These are phyloP conservation scores for Agapornis roseicollis DNA, from an alignment of 2,113 vertebrate genomes.

Conservation along the genomic window DNA sequence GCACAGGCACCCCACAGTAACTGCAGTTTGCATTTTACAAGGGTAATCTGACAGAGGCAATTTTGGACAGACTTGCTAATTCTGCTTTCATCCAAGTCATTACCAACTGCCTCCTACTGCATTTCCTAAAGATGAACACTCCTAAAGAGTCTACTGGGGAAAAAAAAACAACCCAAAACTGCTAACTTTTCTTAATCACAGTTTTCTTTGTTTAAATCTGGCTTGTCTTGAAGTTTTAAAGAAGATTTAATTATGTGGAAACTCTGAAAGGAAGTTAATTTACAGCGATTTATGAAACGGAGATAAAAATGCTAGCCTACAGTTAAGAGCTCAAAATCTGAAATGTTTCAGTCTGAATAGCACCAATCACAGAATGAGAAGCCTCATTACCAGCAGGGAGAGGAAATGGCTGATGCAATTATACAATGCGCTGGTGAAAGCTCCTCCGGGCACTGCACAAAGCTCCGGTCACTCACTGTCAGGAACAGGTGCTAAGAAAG, in stretches of 20 bases:
- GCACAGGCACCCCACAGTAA: not conserved
- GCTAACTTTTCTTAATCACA: constrained; percentile 19
- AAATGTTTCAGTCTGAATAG: constrained; percentile 24
- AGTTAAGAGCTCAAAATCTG: not conserved
- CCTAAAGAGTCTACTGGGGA: not conserved
- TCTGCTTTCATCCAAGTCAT: not conserved
- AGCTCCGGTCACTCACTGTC: not conserved
- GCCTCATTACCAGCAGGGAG: constrained; percentile 5
- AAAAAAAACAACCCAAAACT: not conserved
- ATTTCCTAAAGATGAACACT: not conserved
- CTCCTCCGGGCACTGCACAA: not conserved
- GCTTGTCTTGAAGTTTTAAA: constrained; percentile 11
- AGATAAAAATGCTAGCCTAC: constrained; percentile 25
- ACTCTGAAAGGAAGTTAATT: constrained; percentile 54
- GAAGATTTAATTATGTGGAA: constrained; percentile 24
- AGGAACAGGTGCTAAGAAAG: not conserved
- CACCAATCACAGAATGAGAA: constrained; percentile 32
- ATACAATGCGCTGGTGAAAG: not conserved
- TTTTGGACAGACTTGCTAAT: not conserved
- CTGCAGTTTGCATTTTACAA: not conserved
- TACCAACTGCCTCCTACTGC: not conserved
- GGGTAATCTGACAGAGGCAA: not conserved
- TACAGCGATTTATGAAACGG: constrained; percentile 26
- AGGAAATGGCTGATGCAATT: not conserved
- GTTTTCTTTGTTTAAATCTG: constrained; percentile 15